Base-by-base conservation (phyloP, 1,140 invertebrate genomes). In the Parasteatoda tepidariorum region DNA sequence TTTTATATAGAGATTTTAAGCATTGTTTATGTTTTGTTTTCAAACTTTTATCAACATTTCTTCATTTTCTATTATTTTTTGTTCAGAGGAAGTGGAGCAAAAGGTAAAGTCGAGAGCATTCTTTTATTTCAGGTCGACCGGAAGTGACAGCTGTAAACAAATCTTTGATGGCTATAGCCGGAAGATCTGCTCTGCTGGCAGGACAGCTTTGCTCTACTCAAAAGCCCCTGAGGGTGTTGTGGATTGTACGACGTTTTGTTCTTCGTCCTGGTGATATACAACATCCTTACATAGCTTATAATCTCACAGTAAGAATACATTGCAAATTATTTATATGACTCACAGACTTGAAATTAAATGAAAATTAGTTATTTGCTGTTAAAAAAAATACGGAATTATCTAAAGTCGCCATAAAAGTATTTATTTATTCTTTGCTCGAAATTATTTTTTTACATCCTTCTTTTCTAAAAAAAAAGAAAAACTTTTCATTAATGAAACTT, bases 151-250 rank as follows among this genome's bases (percentile, higher is more conserved):
- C 91, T 7, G 87, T 89, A 22, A 91, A 89, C 75, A 89, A 89
- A 67, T 90, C 89, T 2, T 87, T 92, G 83, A 90, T 90, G 74
- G 91, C 91, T 2, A 89, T 91, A 62, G 89, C 91, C 66, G 92
- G 92, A 2, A 89, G 91, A 55, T 86, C 89, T 0, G 86, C 92
- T 57, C 88, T 89, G 66, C 86, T 93, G 1, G 87, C 90, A 33
- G 90, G 91, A 3, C 91, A 92, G 84, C 91, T 92, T 85, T 92
- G 92, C 86, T 91, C 92, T 24, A 91, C 91, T 76, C 92, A 92
- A 0, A 87, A 88, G 55, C 91, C 91, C 76, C 90, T 89, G 3
- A 89, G 90, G 83, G 89, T 91, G 5, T 87, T 91, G 38, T 93
- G 92, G 92, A 88, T 92, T 70, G 90, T 91, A 59, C 88, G 91